Evolutionary conservation across 2,797 vertebrate genomes (phyloP), one percentile per base, ranked within the genome.

Genomic region (Acanthopagrus latus): DNA sequence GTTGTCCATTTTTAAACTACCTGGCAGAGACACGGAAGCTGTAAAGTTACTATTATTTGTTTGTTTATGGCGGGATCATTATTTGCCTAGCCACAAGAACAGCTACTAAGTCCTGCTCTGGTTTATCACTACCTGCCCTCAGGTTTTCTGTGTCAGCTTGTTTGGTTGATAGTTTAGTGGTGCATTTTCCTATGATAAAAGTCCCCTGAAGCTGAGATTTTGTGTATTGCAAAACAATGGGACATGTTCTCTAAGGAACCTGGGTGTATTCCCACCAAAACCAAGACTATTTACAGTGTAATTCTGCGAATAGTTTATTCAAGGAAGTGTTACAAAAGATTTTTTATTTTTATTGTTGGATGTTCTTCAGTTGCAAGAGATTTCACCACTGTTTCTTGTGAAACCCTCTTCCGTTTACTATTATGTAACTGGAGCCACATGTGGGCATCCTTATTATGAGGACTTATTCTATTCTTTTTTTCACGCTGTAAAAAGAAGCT

Each of bases 221-320:
- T 38, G 38, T 16, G 43, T 13, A 55, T 5, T n/a, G 27, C 27
- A 27, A 27, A 27, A 27, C 56, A 90, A 85, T 10, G 66, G 27
- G 20, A 70, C 7, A 62, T 68, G 33, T n/a, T 75, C 75, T 64
- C 70, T 54, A 21, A 84, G 64, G 9, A 85, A 48, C 3, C 23
- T 70, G 67, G 59, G 79, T 52, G 20, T 64, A 16, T 57, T 52
- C 68, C 71, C 21, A 57, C 2, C 47, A 29, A 41, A 7, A 23
- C 17, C 13, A 27, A 27, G 25, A 47, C 58, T 64, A 44, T 84
- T 74, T 78, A 14, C 20, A 58, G 44, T 43, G 11, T 17, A 43
- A 48, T 91, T 88, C 82, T 75, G 51, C 21, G 82, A 90, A 90
- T 7, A 63, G 71, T 64, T 83, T 82, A 13, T 88, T 83, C 72